Evolutionary conservation across 1,140 invertebrate genomes (phyloP).

Genomic region (Ctenoplectra terminalis): DNA sequence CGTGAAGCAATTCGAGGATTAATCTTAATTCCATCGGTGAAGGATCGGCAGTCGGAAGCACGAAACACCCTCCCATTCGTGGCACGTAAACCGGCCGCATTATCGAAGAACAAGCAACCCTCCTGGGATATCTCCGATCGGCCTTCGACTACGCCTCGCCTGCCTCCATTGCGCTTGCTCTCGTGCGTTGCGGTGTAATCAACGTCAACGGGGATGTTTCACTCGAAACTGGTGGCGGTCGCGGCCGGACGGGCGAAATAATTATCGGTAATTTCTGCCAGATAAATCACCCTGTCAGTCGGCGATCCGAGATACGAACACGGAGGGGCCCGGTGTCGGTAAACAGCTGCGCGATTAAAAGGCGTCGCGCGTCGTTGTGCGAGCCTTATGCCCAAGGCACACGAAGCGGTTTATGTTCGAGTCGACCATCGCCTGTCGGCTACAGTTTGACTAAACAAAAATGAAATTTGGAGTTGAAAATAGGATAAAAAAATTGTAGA

Average conservation of each 20-base stretch:
- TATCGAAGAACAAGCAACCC: slow-evolving; percentile 43
- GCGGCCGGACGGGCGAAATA: slow-evolving; percentile 34
- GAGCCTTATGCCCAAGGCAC: no score
- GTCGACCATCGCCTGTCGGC: no score
- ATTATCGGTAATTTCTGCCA: slow-evolving; percentile 52
- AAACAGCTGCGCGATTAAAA: slow-evolving; percentile 44
- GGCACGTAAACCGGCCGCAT: slow-evolving; percentile 37
- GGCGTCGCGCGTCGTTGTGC: background rate
- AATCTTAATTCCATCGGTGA: slow-evolving; percentile 43
- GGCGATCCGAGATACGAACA: slow-evolving; percentile 28
- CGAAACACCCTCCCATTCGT: slow-evolving; percentile 19
- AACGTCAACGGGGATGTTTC: slow-evolving; percentile 49
- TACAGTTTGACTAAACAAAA: no score
- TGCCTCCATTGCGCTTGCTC: background rate
- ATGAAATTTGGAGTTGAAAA: no score
- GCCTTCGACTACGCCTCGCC: slow-evolving; percentile 18
- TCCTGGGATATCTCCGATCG: slow-evolving; percentile 43
- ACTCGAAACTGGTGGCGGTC: slow-evolving; percentile 23
- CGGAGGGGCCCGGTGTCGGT: background rate
- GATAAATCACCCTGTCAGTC: slow-evolving; percentile 40
- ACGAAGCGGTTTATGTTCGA: no score
- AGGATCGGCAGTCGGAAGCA: slow-evolving; percentile 8
- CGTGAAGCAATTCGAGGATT: slow-evolving; percentile 32
- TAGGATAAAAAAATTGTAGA: no score
- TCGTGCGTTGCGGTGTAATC: slow-evolving; percentile 24